These are phyloP conservation scores for Beaufortia kweichowensis DNA, from an alignment of 2,113 vertebrate species.

Conservation along the genomic window DNA sequence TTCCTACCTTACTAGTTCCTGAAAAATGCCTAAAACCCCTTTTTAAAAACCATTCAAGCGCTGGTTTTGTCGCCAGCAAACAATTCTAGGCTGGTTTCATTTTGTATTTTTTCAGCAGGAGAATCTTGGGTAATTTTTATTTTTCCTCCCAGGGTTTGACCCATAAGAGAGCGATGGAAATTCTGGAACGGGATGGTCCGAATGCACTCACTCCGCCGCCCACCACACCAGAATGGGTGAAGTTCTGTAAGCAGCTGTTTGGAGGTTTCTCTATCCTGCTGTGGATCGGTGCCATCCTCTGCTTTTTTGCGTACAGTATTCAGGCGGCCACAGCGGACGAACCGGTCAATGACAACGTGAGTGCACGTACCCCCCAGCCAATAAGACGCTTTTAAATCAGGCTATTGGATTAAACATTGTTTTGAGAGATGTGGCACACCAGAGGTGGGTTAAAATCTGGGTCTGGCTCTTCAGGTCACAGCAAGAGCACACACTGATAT, in stretches of 20 bases:
- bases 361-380: conserved; percentile 27
- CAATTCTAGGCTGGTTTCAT: conserved; percentile 14
- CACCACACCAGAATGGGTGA: conserved; percentile 91
- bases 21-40: neutral
- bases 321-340: conserved; percentile 86
- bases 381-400: neutral
- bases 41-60: neutral
- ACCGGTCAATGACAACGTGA: conserved; percentile 86
- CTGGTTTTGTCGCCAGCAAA: no score
- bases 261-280: conserved; percentile 92
- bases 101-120: neutral
- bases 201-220: conserved; percentile 87
- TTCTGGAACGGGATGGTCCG: conserved; percentile 83
- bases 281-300: conserved; percentile 90
- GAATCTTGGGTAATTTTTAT: neutral
- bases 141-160: conserved; percentile 78
- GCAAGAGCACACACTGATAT: no score
- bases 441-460: neutral
- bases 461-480: neutral
- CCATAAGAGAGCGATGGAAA: conserved; percentile 74
- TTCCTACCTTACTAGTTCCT: neutral
- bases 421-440: neutral
- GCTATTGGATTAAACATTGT: neutral
- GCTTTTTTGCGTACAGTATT: conserved; percentile 90
- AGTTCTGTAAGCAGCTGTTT: conserved; percentile 93